Evolutionary conservation across 2,888 invertebrate genomes (phyloP), one percentile per base, ranked within the genome.

Genomic region (Andrena flavipes): DNA sequence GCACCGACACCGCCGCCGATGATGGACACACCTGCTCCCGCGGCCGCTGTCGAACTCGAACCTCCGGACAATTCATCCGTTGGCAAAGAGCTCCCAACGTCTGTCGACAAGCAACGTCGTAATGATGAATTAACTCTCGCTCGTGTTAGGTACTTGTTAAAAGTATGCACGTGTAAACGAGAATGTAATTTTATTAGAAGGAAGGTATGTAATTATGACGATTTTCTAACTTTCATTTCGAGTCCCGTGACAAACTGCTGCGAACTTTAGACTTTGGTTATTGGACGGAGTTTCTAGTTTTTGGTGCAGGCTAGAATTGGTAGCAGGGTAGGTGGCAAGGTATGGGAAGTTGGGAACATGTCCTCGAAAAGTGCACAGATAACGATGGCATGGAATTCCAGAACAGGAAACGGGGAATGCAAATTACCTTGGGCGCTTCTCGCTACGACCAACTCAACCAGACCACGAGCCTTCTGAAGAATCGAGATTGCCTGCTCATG

Each of bases 401-500:
- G 35, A 20, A 4, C 29, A 30, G 23, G 51, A 49, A 71, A 72
- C 42, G 65, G 29, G 54, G 72, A 83, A 70, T 59, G 59, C 29
- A 62, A 80, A 80, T 86, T 91, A 94, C 94, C 95, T 91, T 95
- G 96, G 92, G 91, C 95, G 94, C 94, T 95, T 90, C 95, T 94
- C 73, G 95, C 95, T 90, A 96, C 95, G 89, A 95, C 95, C 91
- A 96, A 94, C 92, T 97, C 96, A 87, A 96, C 95, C 90, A 96
- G 94, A 70, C 96, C 97, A 90, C 96, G 96, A 86, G 96, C 96
- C 94, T 96, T 96, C 94, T 97, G 97, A 91, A 97, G 95, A 91
- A 97, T 96, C 91, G 96, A 95, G 93, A 97, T 96, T 89, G 97
- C 96, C 95, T 97, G 97, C 94, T 97, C 97, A 93, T 97, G 97